Evolutionary conservation across 2,113 vertebrate species (phyloP).

Genomic region (Eptesicus fuscus): DNA sequence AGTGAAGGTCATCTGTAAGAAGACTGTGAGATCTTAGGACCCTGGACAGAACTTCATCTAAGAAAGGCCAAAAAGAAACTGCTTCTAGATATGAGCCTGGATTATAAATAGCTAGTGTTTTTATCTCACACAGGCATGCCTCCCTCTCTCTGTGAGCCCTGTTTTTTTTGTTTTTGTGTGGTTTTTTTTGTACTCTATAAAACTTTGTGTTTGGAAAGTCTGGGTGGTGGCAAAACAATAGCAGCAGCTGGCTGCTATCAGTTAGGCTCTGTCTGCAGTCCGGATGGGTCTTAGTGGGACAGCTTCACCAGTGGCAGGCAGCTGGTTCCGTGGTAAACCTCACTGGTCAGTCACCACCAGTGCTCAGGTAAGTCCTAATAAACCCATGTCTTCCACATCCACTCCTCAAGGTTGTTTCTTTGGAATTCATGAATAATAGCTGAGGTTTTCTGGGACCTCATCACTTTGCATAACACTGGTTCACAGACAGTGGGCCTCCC

Average conservation of each 20-base stretch:
- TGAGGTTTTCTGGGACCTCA: not conserved
- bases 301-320: not conserved
- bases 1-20: not conserved
- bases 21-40: not conserved
- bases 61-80: not conserved
- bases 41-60: not conserved
- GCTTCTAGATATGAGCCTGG: not conserved
- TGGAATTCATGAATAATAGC: not conserved
- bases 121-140: not conserved
- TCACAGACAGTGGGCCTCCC: not conserved
- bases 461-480: not conserved
- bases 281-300: not conserved
- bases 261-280: not conserved
- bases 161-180: not conserved
- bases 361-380: not conserved
- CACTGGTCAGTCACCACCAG: too few species aligned
- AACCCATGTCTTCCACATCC: not conserved
- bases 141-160: not conserved
- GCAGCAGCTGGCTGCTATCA: too few species aligned
- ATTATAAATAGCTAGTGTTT: not conserved
- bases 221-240: not conserved
- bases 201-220: not conserved
- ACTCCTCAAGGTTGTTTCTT: not conserved
- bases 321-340: not conserved
- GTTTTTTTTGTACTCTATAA: not conserved